phyloP scores from a whole-genome alignment of 2,797 vertebrate genomes.

The Propithecus deckenii region DNA sequence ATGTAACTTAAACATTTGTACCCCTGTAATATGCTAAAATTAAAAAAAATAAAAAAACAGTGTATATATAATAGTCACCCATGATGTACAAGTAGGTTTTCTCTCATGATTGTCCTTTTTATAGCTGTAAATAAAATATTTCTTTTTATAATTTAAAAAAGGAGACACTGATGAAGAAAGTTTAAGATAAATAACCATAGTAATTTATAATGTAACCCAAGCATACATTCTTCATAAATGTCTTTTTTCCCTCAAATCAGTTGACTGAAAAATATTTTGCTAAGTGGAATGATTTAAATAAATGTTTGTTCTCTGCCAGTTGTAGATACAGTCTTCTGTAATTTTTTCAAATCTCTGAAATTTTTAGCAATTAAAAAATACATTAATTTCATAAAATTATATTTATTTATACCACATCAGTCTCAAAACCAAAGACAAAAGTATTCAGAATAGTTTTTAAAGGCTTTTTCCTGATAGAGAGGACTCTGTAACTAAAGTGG shows the following conservation, averaged over 20 bases:
- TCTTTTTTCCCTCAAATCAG: neutral
- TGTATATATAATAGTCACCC: neutral
- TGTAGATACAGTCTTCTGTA: neutral
- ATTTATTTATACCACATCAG: neutral
- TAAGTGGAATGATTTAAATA: neutral
- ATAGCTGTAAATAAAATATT: neutral
- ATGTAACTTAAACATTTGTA: too few species aligned
- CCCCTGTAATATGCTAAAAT: too few species aligned
- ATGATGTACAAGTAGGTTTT: neutral
- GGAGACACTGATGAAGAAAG: neutral
- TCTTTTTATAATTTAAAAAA: neutral
- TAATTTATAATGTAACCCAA: neutral
- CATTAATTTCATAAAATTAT: neutral
- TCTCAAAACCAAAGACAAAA: conserved; percentile 9
- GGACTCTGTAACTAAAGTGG: neutral
- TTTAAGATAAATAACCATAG: neutral
- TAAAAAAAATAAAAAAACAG: neutral
- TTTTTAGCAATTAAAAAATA: neutral
- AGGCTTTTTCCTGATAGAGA: neutral
- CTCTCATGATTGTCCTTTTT: neutral
- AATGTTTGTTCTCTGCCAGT: neutral
- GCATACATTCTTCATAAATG: neutral
- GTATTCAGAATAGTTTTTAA: neutral
- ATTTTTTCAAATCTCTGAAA: neutral
- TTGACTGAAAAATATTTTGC: neutral